Evolutionary conservation across 2,888 invertebrate species (phyloP).

Genomic region (Cremastinae sp.): DNA sequence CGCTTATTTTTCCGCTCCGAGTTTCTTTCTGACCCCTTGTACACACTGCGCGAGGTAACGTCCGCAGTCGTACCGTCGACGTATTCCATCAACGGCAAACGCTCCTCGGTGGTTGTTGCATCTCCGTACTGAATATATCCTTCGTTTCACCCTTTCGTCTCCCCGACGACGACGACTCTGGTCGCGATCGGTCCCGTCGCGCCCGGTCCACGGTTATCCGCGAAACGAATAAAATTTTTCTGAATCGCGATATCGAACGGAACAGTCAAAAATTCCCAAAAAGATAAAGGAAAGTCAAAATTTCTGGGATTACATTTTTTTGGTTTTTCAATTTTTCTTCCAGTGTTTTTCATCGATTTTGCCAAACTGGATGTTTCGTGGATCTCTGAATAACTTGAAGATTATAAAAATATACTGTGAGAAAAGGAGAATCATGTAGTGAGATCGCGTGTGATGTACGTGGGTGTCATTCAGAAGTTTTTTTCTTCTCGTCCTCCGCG

Average conservation of each 20-base stretch:
- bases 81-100: conserved; percentile 37
- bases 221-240: no score
- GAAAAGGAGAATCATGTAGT: conserved; percentile 21
- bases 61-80: conserved; percentile 44
- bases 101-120: conserved; percentile 4
- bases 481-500: neutral
- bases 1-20: conserved; percentile 57
- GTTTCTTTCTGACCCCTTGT: conserved; percentile 48
- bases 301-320: conserved; percentile 20
- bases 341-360: neutral
- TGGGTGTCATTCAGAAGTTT: conserved; percentile 25
- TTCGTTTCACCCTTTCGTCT: no score
- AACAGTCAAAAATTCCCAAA: no score
- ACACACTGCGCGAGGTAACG: conserved; percentile 1
- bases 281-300: no score
- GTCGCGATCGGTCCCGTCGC: no score
- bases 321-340: neutral
- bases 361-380: conserved; percentile 1
- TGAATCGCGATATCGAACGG: no score
- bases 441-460: conserved; percentile 14
- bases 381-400: conserved; percentile 13
- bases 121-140: no score
- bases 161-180: no score
- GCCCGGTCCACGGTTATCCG: no score
- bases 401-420: neutral